A percentile compares a stretch with the other conserved stretches of the same genome.
Evolutionary conservation across 2,797 vertebrate species (phyloP).

Genomic region (Aeoliscus strigatus): DNA sequence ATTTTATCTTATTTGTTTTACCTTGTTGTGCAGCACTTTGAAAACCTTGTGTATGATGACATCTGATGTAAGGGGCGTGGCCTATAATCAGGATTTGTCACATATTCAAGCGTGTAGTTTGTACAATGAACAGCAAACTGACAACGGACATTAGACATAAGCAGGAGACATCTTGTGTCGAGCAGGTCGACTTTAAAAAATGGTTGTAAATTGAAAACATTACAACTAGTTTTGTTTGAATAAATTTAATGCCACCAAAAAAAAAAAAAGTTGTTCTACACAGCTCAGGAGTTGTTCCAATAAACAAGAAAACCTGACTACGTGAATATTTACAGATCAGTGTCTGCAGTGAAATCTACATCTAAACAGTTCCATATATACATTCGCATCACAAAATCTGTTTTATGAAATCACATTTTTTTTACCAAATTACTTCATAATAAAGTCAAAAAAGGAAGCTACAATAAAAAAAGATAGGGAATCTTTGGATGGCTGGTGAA

Average conservation of each 20-base stretch:
- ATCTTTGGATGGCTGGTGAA: slow-evolving; percentile 33
- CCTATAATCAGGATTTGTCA: no score
- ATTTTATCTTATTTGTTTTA: no score
- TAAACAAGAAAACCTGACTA: slow-evolving; percentile 16
- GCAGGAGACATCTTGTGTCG: no score
- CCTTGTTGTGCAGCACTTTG: no score
- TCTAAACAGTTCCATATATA: slow-evolving; percentile 19
- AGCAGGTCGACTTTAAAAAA: no score
- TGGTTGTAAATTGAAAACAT: no score
- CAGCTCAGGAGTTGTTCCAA: slow-evolving; percentile 14
- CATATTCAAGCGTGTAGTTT: no score
- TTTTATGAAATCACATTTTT: slow-evolving; percentile 2
- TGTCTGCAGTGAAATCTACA: slow-evolving; percentile 13
- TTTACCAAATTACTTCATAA: slow-evolving; percentile 1
- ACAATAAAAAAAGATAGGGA: slow-evolving; percentile 4
- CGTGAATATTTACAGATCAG: slow-evolving; percentile 26
- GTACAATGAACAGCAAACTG: no score
- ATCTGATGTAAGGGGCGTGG: no score
- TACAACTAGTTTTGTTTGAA: slow-evolving; percentile 20
- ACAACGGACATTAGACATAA: no score
- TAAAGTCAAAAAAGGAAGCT: background rate
- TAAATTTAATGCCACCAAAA: slow-evolving; percentile 57
- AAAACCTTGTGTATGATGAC: no score
- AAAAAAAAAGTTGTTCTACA: slow-evolving; percentile 11
- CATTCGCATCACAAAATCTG: background rate